Percentiles rank a stretch among this genome's conserved stretches.
These are phyloP conservation scores for Cygnus olor DNA, from an alignment of 2,797 vertebrate genomes.

Conservation along the genomic window DNA sequence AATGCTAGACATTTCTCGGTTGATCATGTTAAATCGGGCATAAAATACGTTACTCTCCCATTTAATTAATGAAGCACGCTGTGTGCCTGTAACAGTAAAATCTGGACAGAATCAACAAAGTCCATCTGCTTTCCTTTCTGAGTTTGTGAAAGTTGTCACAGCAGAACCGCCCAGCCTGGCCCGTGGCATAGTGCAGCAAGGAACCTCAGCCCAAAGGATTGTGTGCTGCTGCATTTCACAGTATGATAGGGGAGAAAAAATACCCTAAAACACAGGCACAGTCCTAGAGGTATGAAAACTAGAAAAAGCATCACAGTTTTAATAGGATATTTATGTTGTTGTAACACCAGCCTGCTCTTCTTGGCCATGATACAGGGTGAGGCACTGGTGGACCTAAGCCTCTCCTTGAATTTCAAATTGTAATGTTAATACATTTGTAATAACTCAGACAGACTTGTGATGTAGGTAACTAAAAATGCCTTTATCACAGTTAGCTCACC, in stretches of 20 bases:
- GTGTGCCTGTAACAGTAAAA: too few relatives aligned
- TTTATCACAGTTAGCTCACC: not conserved
- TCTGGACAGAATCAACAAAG: fast-evolving
- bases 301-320: not conserved
- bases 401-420: not conserved
- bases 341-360: not conserved
- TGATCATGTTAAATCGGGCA: not conserved
- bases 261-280: not conserved
- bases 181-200: not conserved
- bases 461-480: not conserved
- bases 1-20: fast-evolving
- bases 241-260: too few relatives aligned
- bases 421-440: not conserved
- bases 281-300: not conserved
- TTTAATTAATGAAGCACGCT: not conserved
- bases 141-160: not conserved
- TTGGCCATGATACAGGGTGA: fast-evolving
- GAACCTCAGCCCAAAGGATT: not conserved
- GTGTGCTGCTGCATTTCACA: not conserved
- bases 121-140: not conserved
- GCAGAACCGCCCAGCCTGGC: not conserved
- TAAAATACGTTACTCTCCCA: not conserved
- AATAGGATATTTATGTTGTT: not conserved
- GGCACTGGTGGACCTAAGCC: not conserved
- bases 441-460: not conserved